Percentiles rank a stretch among this genome's conserved stretches.
These are phyloP conservation scores for Meta bourneti DNA, from an alignment of 2,888 invertebrate genomes.

Conservation along the genomic window DNA sequence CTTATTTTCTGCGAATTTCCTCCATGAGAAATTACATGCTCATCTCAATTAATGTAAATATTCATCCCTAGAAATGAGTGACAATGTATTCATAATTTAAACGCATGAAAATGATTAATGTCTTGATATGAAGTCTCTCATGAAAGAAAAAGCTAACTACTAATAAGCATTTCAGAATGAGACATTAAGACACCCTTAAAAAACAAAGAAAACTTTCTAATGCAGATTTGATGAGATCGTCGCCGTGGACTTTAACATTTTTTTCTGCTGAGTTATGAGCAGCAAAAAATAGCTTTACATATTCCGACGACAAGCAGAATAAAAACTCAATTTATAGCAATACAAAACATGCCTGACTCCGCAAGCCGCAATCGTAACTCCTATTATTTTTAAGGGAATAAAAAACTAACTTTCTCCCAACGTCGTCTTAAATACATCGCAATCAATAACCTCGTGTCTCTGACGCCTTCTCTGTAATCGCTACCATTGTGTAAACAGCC, in stretches of 20 bases:
- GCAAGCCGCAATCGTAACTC: conserved; percentile 42
- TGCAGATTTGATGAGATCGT: neutral
- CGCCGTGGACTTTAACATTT: neutral
- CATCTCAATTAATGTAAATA: no score
- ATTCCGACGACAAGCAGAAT: neutral
- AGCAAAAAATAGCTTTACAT: neutral
- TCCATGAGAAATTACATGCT: no score
- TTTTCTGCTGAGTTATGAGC: neutral
- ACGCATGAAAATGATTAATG: no score
- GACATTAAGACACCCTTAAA: neutral
- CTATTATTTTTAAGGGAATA: conserved; percentile 38
- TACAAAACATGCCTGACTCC: conserved; percentile 48
- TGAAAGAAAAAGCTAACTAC: no score
- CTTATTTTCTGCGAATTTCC: no score
- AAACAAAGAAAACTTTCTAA: neutral
- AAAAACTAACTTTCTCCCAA: conserved; percentile 19
- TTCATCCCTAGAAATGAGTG: no score
- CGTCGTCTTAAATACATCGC: conserved; percentile 55
- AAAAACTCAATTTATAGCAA: conserved; percentile 63
- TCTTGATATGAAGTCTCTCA: no score
- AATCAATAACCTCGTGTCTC: conserved; percentile 69
- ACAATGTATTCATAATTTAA: no score
- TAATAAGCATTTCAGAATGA: neutral
- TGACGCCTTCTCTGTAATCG: conserved; percentile 72
- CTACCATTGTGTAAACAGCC: conserved; percentile 74